A percentile compares a stretch with the other conserved stretches of the same genome.
Evolutionary conservation across 2,888 invertebrate species (phyloP).

Genomic region (Gisinianus flammeolus): DNA sequence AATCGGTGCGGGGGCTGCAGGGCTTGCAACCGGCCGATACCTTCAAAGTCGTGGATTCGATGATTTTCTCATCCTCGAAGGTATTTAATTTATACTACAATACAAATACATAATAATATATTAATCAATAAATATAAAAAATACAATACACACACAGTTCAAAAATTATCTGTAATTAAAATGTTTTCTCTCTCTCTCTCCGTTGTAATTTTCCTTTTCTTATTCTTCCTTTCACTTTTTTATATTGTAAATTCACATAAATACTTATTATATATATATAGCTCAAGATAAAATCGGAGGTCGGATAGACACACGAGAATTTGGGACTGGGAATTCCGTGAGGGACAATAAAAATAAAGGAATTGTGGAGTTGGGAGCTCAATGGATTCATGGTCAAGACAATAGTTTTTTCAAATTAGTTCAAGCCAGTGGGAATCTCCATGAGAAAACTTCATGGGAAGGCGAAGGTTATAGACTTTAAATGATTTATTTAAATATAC

Average conservation of each 20-base stretch:
- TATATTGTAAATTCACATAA: background rate
- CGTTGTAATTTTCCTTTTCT: background rate
- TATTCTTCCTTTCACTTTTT: background rate
- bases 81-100: slow-evolving; percentile 59
- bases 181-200: background rate
- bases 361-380: slow-evolving; percentile 75
- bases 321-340: slow-evolving; percentile 29
- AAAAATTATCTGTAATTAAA: no score
- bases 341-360: slow-evolving; percentile 48
- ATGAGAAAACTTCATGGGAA: slow-evolving; percentile 65
- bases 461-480: slow-evolving; percentile 64
- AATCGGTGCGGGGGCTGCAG: slow-evolving; percentile 69
- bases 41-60: slow-evolving; percentile 63
- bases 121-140: no score
- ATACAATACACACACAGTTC: no score
- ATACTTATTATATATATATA: slow-evolving; percentile 10
- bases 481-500: background rate
- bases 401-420: slow-evolving; percentile 67
- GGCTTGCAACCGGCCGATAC: slow-evolving; percentile 67
- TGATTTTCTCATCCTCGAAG: slow-evolving; percentile 67
- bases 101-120: background rate
- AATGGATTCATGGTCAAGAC: slow-evolving; percentile 77
- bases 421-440: slow-evolving; percentile 63
- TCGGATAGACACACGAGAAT: slow-evolving; percentile 45
- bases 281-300: slow-evolving; percentile 55